These are phyloP conservation scores for Magallana angulata DNA, from an alignment of 1,140 invertebrate genomes.

Conservation along the genomic window DNA sequence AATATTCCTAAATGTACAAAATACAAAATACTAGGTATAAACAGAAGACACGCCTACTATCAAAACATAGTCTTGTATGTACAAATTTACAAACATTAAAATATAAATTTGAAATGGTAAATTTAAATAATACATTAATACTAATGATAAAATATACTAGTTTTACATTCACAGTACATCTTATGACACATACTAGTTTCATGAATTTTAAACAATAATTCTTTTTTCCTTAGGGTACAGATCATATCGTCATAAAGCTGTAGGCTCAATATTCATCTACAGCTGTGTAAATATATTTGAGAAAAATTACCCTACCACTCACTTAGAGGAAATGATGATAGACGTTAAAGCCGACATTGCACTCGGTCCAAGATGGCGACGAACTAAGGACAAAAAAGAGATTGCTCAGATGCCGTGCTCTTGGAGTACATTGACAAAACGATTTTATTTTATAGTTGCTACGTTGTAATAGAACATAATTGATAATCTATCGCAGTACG, in stretches of 20 bases:
- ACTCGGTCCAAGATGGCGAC: not conserved
- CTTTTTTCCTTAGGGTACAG: conserved; percentile 8
- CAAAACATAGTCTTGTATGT: too few relatives aligned
- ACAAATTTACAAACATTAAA: too few relatives aligned
- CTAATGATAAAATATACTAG: not conserved
- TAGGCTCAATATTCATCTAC: conserved; percentile 41
- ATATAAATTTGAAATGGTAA: too few relatives aligned
- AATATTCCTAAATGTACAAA: not conserved
- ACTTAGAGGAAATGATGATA: conserved; percentile 42
- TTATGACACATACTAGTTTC: not conserved
- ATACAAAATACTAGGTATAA: too few relatives aligned
- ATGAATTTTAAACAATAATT: not conserved
- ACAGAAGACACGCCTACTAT: too few relatives aligned
- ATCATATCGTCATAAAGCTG: conserved; percentile 10
- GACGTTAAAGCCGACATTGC: conserved; percentile 32
- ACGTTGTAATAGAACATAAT: too few relatives aligned
- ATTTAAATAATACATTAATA: too few relatives aligned
- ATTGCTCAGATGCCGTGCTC: conserved; percentile 27
- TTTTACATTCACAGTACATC: not conserved
- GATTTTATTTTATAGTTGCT: not conserved
- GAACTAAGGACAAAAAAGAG: not conserved
- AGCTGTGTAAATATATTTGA: conserved; percentile 1
- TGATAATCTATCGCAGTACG: too few relatives aligned
- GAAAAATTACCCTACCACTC: not conserved
- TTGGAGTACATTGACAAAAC: conserved; percentile 40